These are phyloP conservation scores for Muscidifurax raptorellus DNA, from an alignment of 1,140 invertebrate species.

Conservation along the genomic window DNA sequence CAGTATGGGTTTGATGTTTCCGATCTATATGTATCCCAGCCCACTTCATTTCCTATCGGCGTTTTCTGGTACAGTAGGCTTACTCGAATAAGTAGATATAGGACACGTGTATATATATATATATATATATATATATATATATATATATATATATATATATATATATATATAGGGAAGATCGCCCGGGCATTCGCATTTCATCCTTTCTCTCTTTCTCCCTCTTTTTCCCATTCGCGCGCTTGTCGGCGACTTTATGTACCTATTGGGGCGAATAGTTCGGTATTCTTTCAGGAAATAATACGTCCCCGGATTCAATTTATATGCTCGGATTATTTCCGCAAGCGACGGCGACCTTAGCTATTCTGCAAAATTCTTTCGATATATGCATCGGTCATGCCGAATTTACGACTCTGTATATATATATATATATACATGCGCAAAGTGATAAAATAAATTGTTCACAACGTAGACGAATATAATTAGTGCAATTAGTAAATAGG, in stretches of 20 bases:
- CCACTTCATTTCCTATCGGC: constrained; percentile 12
- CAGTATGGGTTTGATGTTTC: background rate
- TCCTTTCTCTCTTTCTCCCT: background rate
- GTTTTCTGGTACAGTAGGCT: constrained; percentile 15
- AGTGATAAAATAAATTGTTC: background rate
- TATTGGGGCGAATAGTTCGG: constrained; percentile 10
- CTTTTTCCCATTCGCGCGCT: background rate
- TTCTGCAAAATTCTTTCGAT: no score
- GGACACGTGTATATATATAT: no score
- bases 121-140: no score
- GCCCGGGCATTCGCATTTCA: background rate
- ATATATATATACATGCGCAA: no score
- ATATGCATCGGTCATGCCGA: no score
- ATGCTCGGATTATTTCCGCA: background rate
- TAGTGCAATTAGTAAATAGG: background rate
- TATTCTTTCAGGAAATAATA: constrained; percentile 19
- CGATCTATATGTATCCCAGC: background rate
- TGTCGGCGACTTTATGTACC: background rate
- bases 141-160: no score
- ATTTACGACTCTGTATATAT: no score
- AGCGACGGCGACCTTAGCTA: background rate
- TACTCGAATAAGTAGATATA: constrained; percentile 13
- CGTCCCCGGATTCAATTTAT: background rate
- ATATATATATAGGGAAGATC: no score
- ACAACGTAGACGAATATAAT: background rate